Base-by-base conservation (phyloP, 2,888 invertebrate genomes). In the Lacanobia wlatinum region DNA sequence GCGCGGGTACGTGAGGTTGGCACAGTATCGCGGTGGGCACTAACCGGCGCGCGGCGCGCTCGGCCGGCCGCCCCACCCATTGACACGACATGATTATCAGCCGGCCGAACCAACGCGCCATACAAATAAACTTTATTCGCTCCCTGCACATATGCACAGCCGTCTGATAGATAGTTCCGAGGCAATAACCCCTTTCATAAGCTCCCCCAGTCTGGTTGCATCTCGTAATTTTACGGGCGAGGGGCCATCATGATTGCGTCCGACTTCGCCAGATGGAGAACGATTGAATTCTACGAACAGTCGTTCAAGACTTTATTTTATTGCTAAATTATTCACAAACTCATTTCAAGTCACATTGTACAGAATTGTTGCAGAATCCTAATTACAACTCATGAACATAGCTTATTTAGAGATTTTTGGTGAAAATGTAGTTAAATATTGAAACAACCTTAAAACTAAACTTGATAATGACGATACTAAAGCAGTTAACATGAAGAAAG, bases 91-190 rank as follows among this genome's bases (percentile, higher is more conserved):
- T 92, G 90, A 93, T 95, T 94, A 95, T 94, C 94, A 95, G 93
- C 90, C 91, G 91, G 91, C 92, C 91, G 85, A 90, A 90, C 90
- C 88, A 86, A 92, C 86, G 90, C 89, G 84, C 88, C 93, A 90
- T 91, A 95, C 95, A 96, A 95, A 95, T 96, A 95, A 96, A 96
- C 93, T 94, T 95, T 95, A 95, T 96, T 95, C 94, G 92, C 93
- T 95, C 94, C 94, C 93, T 94, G 91, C 92, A 92, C 93, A 93
- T 92, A 93, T 93, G 93, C 92, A 92, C 86, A 86, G 84, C 88
- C 87, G 90, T 85, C 92, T 92, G 93, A 93, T 92, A 92, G 92
- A 91, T 91, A 93, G 92, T 91, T 89, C 90, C 90, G 91, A 92
- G 95, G 95, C 95, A 96, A 95, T 96, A 96, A 96, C 96, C 96